Evolutionary conservation across 2,888 invertebrate genomes (phyloP).

Genomic region (Idaea aversata): DNA sequence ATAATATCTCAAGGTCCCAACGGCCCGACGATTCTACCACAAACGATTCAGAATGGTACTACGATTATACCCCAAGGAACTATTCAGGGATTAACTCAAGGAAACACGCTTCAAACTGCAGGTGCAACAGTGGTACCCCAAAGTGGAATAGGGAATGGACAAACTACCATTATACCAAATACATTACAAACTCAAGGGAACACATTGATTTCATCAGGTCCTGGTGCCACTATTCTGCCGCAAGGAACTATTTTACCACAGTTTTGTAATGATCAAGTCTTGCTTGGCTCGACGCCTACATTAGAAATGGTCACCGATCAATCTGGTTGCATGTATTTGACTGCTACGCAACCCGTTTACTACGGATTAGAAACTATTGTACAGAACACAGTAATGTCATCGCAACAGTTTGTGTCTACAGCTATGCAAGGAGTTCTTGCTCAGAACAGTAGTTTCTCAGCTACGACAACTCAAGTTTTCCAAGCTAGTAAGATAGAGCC

Average conservation of each 20-base stretch:
- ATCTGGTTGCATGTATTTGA: constrained; percentile 79
- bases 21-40: constrained; percentile 82
- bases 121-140: constrained; percentile 71
- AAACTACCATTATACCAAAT: constrained; percentile 74
- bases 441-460: constrained; percentile 90
- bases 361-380: constrained; percentile 93
- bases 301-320: constrained; percentile 83
- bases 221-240: constrained; percentile 80
- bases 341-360: constrained; percentile 87
- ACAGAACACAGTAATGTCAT: constrained; percentile 94
- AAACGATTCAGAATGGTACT: constrained; percentile 81
- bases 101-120: constrained; percentile 63
- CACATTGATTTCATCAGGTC: constrained; percentile 70
- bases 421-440: constrained; percentile 90
- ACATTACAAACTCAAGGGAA: constrained; percentile 77
- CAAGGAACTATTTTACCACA: constrained; percentile 79
- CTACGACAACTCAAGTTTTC: constrained; percentile 91
- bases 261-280: constrained; percentile 81
- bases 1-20: constrained; percentile 77
- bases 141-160: constrained; percentile 73
- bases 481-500: constrained; percentile 93
- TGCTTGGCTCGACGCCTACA: constrained; percentile 82
- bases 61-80: constrained; percentile 82
- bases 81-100: constrained; percentile 64
- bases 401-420: constrained; percentile 90